Evolutionary conservation across 1,140 invertebrate genomes (phyloP), one percentile per base, ranked within the genome.

Genomic region (Apis cerana): DNA sequence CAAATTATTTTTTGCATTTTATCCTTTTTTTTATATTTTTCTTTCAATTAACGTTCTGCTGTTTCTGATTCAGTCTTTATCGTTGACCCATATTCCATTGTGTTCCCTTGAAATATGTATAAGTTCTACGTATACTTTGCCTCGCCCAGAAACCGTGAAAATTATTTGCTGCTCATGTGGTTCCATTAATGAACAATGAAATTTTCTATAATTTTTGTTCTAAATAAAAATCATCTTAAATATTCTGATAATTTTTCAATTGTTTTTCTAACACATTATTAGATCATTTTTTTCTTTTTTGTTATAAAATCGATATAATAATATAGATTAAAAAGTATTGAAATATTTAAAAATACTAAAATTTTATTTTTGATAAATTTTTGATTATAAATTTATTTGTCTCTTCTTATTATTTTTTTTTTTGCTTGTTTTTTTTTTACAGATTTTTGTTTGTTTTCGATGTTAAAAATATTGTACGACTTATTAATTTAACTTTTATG

Each of bases 31-130:
- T 43, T 43, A 43, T 62, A 43, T 54, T 54, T 62, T 23, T 58
- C 23, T 80, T 72, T 72, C 68, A 43, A 62, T 78, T 33, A 69
- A 59, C 11, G 43, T 61, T 79, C 68, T 23, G 9, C 5, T 23
- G 17, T 8, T 61, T 62, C 59, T 50, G 71, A 64, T 81, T 75
- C 71, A 65, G 70, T 50, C 59, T 52, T 64, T 86, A 80, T 75
- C 70, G 59, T 59, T 56, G 56, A 48, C 71, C 74, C 67, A 83
- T 59, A 83, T 80, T 75, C 68, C 48, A 67, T 75, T 75, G n/a
- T 58, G 19, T 13, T 27, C 58, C 19, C 23, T 54, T 75, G 15
- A 65, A 75, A 56, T 56, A 72, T 33, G 48, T 71, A 71, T 23
- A 71, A 71, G 50, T 23, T 54, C 23, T 71, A 4, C 23, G n/a